Conservation (phyloP, 2,888 invertebrate genomes). For the Protodeltote pygarga region DNA sequence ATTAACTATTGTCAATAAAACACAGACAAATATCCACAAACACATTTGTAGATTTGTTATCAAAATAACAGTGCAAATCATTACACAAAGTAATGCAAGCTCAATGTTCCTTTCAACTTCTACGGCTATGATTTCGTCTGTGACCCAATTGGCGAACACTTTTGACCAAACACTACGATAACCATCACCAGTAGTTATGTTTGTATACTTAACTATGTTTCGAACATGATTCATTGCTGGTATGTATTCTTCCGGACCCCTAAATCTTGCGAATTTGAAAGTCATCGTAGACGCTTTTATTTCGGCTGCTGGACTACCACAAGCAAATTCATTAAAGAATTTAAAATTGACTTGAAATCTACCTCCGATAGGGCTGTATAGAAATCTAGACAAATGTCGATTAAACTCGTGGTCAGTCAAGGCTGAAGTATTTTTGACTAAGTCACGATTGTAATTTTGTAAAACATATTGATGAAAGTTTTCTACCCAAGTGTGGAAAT, state of each 20-base stretch:
- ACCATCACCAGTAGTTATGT: slow-evolving; percentile 88
- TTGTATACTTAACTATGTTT: slow-evolving; percentile 82
- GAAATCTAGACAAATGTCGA: slow-evolving; percentile 89
- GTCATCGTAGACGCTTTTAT: slow-evolving; percentile 88
- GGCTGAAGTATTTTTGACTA: slow-evolving; percentile 78
- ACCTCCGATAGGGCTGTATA: slow-evolving; percentile 90
- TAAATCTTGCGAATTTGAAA: slow-evolving; percentile 88
- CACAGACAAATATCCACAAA: slow-evolving; percentile 92
- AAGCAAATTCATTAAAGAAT: slow-evolving; percentile 87
- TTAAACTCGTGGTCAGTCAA: slow-evolving; percentile 86
- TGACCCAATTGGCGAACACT: slow-evolving; percentile 91
- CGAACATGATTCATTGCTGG: slow-evolving; percentile 91
- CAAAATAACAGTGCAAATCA: slow-evolving; percentile 91
- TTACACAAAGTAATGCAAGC: slow-evolving; percentile 92
- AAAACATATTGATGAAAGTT: slow-evolving; percentile 88
- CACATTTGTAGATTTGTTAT: slow-evolving; percentile 93
- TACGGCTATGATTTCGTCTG: slow-evolving; percentile 91
- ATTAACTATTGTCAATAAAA: slow-evolving; percentile 90
- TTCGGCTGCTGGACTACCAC: slow-evolving; percentile 87
- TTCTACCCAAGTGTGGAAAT: slow-evolving; percentile 88
- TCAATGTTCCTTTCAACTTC: slow-evolving; percentile 93
- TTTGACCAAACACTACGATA: slow-evolving; percentile 91
- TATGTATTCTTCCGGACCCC: slow-evolving; percentile 89
- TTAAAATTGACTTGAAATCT: slow-evolving; percentile 90
- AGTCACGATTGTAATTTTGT: slow-evolving; percentile 81